Evolutionary conservation across 2,888 invertebrate species (phyloP).

Genomic region (Doris montereyensis): DNA sequence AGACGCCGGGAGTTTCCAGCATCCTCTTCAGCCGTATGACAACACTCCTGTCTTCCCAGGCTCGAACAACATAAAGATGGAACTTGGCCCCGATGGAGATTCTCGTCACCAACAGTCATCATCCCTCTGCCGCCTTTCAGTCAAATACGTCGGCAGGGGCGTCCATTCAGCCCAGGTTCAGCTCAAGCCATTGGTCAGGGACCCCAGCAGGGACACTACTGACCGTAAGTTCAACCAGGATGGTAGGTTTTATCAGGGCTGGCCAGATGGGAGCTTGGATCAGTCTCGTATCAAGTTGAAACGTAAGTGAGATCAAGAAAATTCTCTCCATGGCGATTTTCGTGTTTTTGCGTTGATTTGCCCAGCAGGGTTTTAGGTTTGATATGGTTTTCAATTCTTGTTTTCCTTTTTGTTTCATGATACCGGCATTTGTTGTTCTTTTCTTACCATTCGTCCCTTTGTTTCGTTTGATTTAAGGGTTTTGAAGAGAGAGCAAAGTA

Average conservation of each 20-base stretch:
- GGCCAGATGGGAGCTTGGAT: not conserved
- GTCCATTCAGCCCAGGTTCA: slow-evolving; percentile 31
- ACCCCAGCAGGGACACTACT: slow-evolving; percentile 4
- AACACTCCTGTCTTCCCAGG: slow-evolving; percentile 28
- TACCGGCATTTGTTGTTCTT: too few species aligned
- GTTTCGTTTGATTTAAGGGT: too few species aligned
- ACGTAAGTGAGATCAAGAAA: too few species aligned
- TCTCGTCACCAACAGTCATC: slow-evolving; percentile 23
- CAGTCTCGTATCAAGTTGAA: too few species aligned
- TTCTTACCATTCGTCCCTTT: too few species aligned
- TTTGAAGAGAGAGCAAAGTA: too few species aligned
- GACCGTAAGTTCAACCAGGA: not conserved
- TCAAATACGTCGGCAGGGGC: slow-evolving; percentile 24
- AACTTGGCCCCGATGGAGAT: slow-evolving; percentile 20
- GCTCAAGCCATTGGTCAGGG: not conserved
- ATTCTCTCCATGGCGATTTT: too few species aligned
- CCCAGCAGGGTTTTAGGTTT: too few species aligned
- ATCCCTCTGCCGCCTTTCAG: slow-evolving; percentile 36
- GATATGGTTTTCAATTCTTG: too few species aligned
- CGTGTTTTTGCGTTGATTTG: too few species aligned
- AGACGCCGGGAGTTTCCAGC: not conserved
- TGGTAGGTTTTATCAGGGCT: not conserved
- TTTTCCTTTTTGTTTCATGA: too few species aligned
- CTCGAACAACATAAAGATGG: slow-evolving; percentile 23
- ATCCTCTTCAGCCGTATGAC: not conserved